A percentile compares a stretch with the other conserved stretches of the same genome.
phyloP scores from a whole-genome alignment of 2,888 invertebrate species.

The Nowickia ferox region DNA sequence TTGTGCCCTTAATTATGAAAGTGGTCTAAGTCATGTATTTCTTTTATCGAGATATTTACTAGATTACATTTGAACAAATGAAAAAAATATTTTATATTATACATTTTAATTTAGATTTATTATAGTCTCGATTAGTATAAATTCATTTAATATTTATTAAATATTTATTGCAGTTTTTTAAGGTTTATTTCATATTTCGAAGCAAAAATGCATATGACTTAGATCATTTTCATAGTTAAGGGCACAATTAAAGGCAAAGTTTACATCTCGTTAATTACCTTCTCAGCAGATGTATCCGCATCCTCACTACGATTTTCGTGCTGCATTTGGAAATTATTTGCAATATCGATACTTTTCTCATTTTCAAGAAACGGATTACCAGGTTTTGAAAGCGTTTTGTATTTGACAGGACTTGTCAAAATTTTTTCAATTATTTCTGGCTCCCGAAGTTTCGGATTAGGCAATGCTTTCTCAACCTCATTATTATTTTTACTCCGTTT shows the following conservation, averaged over 20 bases:
- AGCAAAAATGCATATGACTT: too few relatives aligned
- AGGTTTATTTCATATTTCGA: too few relatives aligned
- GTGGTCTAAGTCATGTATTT: too few relatives aligned
- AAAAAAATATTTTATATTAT: too few relatives aligned
- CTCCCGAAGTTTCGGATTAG: constrained; percentile 17
- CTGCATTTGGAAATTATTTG: neutral
- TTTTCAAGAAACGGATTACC: neutral
- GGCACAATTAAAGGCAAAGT: neutral
- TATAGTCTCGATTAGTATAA: too few relatives aligned
- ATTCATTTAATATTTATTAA: too few relatives aligned
- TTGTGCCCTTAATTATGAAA: too few relatives aligned
- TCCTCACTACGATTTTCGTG: neutral
- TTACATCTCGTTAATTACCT: constrained; percentile 60
- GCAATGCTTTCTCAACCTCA: neutral
- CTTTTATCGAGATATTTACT: too few relatives aligned
- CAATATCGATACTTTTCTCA: neutral
- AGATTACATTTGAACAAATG: too few relatives aligned
- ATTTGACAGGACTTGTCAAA: constrained; percentile 53
- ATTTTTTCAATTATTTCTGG: constrained; percentile 63
- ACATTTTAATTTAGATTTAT: too few relatives aligned
- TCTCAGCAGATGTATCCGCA: constrained; percentile 1
- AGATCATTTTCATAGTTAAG: too few relatives aligned
- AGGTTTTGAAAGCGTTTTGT: constrained; percentile 13
- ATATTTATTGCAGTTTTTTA: too few relatives aligned
- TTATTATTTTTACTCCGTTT: constrained; percentile 24